Conservation (phyloP, 2,797 vertebrate species). For the Hoplostethus atlanticus region DNA sequence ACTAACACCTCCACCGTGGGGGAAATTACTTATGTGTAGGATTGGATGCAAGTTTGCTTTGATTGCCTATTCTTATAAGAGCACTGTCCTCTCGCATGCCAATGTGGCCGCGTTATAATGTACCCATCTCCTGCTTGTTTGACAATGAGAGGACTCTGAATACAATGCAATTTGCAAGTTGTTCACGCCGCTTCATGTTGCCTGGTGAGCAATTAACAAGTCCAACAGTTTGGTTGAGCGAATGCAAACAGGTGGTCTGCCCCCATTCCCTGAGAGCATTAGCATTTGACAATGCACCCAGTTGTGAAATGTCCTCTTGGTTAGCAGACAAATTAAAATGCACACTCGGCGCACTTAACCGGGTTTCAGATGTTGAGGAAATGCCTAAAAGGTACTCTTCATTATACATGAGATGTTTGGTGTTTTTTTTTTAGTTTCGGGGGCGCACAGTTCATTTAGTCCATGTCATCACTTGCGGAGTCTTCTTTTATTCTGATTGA, state of each 20-base stretch:
- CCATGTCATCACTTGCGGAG: background rate
- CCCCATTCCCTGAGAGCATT: slow-evolving; percentile 65
- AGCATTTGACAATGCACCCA: slow-evolving; percentile 82
- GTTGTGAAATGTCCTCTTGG: slow-evolving; percentile 74
- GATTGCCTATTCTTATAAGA: background rate
- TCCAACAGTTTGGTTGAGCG: slow-evolving; percentile 80
- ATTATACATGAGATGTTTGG: background rate
- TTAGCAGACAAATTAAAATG: slow-evolving; percentile 74
- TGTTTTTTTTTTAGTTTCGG: background rate
- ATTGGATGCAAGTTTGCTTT: background rate
- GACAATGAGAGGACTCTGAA: slow-evolving; percentile 44
- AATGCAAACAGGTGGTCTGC: slow-evolving; percentile 84
- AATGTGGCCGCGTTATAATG: background rate
- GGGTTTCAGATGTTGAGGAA: slow-evolving; percentile 48
- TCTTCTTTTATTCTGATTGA: background rate
- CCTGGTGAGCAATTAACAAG: slow-evolving; percentile 89
- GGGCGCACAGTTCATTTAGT: too few species aligned
- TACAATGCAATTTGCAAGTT: slow-evolving; percentile 72
- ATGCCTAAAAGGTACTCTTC: slow-evolving; percentile 9
- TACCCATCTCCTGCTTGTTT: background rate
- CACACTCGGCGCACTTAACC: slow-evolving; percentile 49
- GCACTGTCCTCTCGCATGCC: background rate
- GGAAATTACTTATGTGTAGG: background rate
- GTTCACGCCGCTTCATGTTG: slow-evolving; percentile 62
- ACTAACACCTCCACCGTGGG: background rate